Evolutionary conservation across 2,113 vertebrate species (phyloP), one percentile per base, ranked within the genome.

Genomic region (Pelobates fuscus): DNA sequence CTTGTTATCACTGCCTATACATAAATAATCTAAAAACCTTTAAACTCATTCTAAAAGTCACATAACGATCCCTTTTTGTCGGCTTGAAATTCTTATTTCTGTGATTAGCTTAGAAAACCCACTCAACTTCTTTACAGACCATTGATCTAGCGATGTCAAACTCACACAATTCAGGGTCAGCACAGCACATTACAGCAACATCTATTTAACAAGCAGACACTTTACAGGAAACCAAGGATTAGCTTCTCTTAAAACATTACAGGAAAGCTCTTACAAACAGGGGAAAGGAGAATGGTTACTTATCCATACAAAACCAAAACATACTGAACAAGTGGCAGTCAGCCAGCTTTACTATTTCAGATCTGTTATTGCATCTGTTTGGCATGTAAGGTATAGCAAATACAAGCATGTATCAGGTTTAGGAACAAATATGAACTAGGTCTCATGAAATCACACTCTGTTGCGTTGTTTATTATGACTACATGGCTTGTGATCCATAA

Each of bases 281-380:
- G 78, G 80, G 81, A 84, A 85, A 86, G 88, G 80, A 86, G 85
- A 90, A 90, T 81, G 83, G 86, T 83, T 88, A 88, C 77, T 86
- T 82, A 89, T 86, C 86, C 80, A 71, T 80, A 85, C 84, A 93
- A 89, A n/a, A 88, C 88, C 80, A 90, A 82, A 90, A 90, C 88
- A 87, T 86, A 89, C 64, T 87, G 82, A 85, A 81, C 62, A 0
- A 37, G 0, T 91, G 91, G 90, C 90, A 89, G 81, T 7, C 77
- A 80, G 89, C 89, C 90, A 93, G 77, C 24, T 55, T 77, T 83
- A 86, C 83, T 82, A 86, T 84, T 88, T 80, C 83, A 88, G 86
- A 85, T 89, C 86, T 90, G 84, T 81, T 85, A 77, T 80, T 78
- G 87, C 90, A 90, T 92, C 90, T 91, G 88, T 76, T 88, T 86